Evolutionary conservation across 1,140 invertebrate species (phyloP).

Genomic region (Anoplophora glabripennis): DNA sequence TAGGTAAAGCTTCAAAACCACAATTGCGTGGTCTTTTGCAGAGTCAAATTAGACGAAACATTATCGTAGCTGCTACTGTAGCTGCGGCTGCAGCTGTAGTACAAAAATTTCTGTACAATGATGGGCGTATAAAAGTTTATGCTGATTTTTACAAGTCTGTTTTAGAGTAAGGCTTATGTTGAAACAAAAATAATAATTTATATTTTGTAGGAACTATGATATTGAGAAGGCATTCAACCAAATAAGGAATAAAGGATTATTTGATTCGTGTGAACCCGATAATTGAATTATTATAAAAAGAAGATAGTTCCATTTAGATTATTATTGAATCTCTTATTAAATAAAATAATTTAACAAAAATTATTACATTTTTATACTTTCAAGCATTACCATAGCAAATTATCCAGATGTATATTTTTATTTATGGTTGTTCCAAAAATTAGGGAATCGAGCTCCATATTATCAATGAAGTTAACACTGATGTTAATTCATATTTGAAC

Average conservation of each 20-base stretch:
- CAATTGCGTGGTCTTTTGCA: conserved; percentile 29
- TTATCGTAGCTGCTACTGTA: conserved; percentile 50
- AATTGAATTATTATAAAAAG: conserved; percentile 1
- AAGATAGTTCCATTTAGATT: too few species aligned
- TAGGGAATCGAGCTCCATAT: too few species aligned
- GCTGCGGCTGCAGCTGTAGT: conserved; percentile 48
- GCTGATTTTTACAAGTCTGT: conserved; percentile 66
- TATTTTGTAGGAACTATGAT: conserved; percentile 54
- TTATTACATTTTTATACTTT: too few species aligned
- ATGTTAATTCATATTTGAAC: too few species aligned
- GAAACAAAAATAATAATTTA: conserved; percentile 10
- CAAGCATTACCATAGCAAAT: too few species aligned
- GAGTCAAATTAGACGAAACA: conserved; percentile 55
- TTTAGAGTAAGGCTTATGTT: neutral
- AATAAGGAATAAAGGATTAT: conserved; percentile 55
- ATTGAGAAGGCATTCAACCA: conserved; percentile 57
- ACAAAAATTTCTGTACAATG: conserved; percentile 53
- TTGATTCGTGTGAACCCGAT: conserved; percentile 51
- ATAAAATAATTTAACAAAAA: too few species aligned
- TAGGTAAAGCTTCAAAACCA: conserved; percentile 3
- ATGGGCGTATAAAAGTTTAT: conserved; percentile 58
- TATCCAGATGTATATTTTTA: too few species aligned
- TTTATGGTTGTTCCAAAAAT: too few species aligned
- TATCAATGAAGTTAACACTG: too few species aligned
- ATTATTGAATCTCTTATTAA: too few species aligned